phyloP scores from a whole-genome alignment of 92 coral and sea anemone species.

The Epizoanthus ramosus region DNA sequence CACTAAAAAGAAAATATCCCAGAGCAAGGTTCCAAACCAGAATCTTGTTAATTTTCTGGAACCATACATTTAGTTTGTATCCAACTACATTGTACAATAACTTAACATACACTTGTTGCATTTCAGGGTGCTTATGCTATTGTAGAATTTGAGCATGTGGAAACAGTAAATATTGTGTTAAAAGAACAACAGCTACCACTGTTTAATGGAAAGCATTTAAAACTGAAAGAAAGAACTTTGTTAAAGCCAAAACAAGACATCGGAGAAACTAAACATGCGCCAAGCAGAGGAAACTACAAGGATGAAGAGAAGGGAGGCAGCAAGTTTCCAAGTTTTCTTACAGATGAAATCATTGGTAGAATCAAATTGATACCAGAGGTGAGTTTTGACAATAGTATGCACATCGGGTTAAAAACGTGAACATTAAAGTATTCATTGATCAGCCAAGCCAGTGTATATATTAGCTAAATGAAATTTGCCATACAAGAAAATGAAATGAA shows the following conservation, averaged over 20 bases:
- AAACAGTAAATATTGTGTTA: conserved; percentile 65
- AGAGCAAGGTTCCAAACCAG: no score
- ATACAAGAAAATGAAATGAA: no score
- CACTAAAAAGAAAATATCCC: no score
- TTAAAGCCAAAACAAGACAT: conserved; percentile 43
- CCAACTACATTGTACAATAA: background rate
- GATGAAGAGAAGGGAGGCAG: conserved; percentile 45
- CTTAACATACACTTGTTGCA: background rate
- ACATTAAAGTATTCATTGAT: no score
- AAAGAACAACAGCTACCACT: conserved; percentile 60
- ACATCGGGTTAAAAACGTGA: no score
- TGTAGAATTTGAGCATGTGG: conserved; percentile 75
- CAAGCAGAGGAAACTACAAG: conserved; percentile 35
- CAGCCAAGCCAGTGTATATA: no score
- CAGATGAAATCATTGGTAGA: conserved; percentile 7
- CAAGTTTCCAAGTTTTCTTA: conserved; percentile 52
- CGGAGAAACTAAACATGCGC: conserved; percentile 16
- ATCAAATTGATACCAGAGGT: conserved; percentile 7
- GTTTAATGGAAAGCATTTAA: conserved; percentile 72
- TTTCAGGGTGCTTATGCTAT: conserved; percentile 88
- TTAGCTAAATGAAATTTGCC: no score
- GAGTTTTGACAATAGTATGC: background rate
- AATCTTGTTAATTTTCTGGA: no score
- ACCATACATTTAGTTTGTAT: background rate
- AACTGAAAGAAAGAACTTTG: conserved; percentile 75